Conservation (phyloP, 2,888 invertebrate genomes). For the Alloplasta piceator region DNA sequence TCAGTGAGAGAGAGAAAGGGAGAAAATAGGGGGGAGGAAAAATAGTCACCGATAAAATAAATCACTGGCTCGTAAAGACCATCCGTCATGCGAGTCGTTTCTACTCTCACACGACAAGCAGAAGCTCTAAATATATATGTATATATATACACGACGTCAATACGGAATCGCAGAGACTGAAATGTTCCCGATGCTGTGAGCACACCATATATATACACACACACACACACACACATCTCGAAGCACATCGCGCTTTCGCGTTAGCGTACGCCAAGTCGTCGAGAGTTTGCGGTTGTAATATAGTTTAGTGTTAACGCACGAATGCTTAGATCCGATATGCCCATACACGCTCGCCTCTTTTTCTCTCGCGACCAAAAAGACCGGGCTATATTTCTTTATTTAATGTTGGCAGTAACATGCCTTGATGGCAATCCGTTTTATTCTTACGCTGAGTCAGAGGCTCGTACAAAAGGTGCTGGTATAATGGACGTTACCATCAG, state of each 20-base stretch:
- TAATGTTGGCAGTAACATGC: constrained; percentile 79
- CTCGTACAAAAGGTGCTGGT: constrained; percentile 64
- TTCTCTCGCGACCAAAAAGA: constrained; percentile 68
- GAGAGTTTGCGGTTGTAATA: constrained; percentile 78
- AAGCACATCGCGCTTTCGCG: constrained; percentile 56
- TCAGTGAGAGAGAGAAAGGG: not conserved
- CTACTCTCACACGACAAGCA: constrained; percentile 58
- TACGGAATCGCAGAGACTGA: constrained; percentile 4
- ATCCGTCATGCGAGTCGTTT: constrained; percentile 75
- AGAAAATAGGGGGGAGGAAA: constrained; percentile 21
- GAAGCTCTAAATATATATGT: constrained; percentile 49
- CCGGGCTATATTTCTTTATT: constrained; percentile 81
- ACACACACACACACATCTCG: not conserved
- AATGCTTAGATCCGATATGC: constrained; percentile 75
- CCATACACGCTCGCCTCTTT: constrained; percentile 53
- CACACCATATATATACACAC: not conserved
- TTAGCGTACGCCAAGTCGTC: constrained; percentile 45
- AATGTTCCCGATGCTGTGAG: constrained; percentile 32
- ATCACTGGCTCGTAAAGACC: constrained; percentile 80
- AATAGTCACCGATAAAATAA: constrained; percentile 78
- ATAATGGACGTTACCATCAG: constrained; percentile 36
- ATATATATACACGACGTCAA: constrained; percentile 10
- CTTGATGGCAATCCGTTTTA: constrained; percentile 79
- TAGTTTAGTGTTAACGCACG: constrained; percentile 79
- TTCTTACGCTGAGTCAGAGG: constrained; percentile 79